Base-by-base conservation (phyloP, 2,113 vertebrate genomes). In the Paramisgurnus dabryanus region DNA sequence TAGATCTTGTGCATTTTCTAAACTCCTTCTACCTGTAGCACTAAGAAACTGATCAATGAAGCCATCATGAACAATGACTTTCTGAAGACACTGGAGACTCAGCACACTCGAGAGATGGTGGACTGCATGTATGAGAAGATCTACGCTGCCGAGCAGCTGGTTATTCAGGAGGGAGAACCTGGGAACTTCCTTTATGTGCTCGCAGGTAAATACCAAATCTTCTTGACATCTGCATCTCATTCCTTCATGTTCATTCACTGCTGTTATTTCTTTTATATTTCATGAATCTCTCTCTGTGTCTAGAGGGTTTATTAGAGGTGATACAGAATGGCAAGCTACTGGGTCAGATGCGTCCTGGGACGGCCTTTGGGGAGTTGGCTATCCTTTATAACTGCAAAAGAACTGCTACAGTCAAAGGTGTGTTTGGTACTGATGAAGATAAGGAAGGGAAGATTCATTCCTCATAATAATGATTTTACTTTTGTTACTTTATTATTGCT, bases 341-440 rank as follows among this genome's bases (percentile, higher is more conserved):
- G 45, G 92, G 93, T 11, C 89, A 92, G 79, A 94, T 94, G 92
- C 87, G 55, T 57, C 90, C 93, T n/a, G 93, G 92, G 5, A 94
- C 93, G 5, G 94, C 91, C 0, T 94, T 94, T 61, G 93, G 94
- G 67, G 94, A 94, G 85, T 82, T 94, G 81, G 94, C 94, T 34
- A 93, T 94, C 12, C 84, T 94, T 11, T 94, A 94, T 87, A 94
- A 94, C 88, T 94, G 94, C 76, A 93, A 93, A 76, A 90, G 94
- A 84, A 94, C 94, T n/a, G 94, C 94, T 13, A 93, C 92, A 0
- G 91, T 94, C 8, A 93, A 90, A 91, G 92, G 93, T 94, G 80
- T 27, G 58, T 64, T 17, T 27, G 22, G 39, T 53, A 12, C 11
- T 53, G 49, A 2, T 58, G 55, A 7, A 17, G 27, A 34, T 3